Conservation (phyloP, 2,888 invertebrate genomes). For the Ophioninae sp. region DNA sequence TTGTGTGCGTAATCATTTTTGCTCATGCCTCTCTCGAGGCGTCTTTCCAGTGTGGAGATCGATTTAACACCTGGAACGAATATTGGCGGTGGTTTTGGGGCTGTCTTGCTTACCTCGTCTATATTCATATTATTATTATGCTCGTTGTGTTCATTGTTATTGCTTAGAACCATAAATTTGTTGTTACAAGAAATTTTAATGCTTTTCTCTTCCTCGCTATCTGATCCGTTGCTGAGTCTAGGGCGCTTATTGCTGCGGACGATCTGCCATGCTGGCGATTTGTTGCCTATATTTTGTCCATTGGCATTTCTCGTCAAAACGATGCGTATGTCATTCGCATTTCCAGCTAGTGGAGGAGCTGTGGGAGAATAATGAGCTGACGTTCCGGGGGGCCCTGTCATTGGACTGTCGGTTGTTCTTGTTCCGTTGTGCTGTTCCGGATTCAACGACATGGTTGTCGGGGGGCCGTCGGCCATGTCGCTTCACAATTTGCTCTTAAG, state of each 20-base stretch:
- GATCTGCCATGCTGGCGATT: constrained; percentile 19
- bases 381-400: not conserved
- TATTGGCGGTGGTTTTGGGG: constrained; percentile 14
- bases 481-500: not conserved
- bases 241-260: constrained; percentile 19
- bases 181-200: constrained; percentile 20
- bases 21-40: constrained; percentile 7
- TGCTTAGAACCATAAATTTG: constrained; percentile 7
- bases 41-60: not conserved
- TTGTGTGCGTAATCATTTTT: constrained; percentile 19
- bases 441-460: constrained; percentile 13
- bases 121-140: constrained; percentile 9
- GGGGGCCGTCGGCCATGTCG: not conserved
- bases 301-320: constrained; percentile 17
- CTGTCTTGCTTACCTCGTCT: constrained; percentile 16
- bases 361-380: not conserved
- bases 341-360: constrained; percentile 2
- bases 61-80: constrained; percentile 17
- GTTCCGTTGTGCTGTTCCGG: not conserved
- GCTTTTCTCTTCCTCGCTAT: constrained; percentile 14
- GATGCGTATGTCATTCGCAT: constrained; percentile 8
- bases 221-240: constrained; percentile 10
- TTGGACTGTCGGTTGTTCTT: constrained; percentile 7
- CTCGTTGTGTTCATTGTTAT: constrained; percentile 11
- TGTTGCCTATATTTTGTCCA: constrained; percentile 6